phyloP scores from a whole-genome alignment of 2,113 vertebrate species.

The Albula goreensis region DNA sequence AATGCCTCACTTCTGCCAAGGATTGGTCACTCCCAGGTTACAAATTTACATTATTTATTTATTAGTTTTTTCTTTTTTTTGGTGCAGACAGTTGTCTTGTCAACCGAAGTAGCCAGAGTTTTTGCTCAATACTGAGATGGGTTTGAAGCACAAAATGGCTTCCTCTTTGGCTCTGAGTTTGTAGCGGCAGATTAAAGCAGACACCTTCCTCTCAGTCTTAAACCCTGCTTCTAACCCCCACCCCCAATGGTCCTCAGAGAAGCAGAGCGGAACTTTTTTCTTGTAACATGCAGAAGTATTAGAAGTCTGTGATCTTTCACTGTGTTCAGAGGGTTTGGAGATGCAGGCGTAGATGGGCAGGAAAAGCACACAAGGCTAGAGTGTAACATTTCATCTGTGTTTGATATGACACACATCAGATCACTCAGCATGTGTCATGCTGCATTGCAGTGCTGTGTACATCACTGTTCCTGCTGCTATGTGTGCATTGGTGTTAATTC shows the following conservation, averaged over 20 bases:
- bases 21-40: not conserved
- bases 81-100: not conserved
- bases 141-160: slow-evolving; percentile 18
- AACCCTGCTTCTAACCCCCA: not conserved
- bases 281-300: not conserved
- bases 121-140: not conserved
- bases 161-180: not conserved
- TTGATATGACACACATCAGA: not conserved
- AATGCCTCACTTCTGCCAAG: not conserved
- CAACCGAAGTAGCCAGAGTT: not conserved
- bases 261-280: not conserved
- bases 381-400: not conserved
- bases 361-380: not conserved
- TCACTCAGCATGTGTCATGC: not conserved
- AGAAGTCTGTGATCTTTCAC: not conserved
- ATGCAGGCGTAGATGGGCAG: not conserved
- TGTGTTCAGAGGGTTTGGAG: not conserved
- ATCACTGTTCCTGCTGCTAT: not conserved
- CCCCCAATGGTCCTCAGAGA: not conserved
- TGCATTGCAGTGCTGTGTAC: not conserved
- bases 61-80: not conserved
- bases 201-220: not conserved
- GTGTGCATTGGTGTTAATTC: slow-evolving; percentile 9
- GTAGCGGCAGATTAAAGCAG: not conserved
- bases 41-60: not conserved